Evolutionary conservation across 2,113 vertebrate species (phyloP).

Genomic region (Mastomys natalensis): DNA sequence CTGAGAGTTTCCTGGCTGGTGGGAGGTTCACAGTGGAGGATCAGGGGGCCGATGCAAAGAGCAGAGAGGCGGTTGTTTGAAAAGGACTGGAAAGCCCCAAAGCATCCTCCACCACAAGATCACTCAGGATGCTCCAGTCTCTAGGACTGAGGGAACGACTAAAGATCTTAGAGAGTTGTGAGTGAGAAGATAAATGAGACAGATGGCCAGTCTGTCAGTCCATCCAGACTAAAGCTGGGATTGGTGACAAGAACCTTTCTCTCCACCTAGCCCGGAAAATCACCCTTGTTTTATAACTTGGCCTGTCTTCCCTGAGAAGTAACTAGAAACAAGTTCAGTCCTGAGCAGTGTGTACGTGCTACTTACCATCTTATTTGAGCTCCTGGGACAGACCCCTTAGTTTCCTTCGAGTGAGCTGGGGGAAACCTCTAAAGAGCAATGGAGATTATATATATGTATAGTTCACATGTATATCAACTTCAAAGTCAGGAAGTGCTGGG

Average conservation of each 20-base stretch:
- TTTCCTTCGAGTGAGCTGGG: neutral
- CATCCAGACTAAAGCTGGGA: neutral
- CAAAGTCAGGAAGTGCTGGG: neutral
- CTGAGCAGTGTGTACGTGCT: neutral
- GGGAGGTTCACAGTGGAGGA: accelerated
- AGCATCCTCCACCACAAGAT: accelerated
- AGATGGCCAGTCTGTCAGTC: accelerated
- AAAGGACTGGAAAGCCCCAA: accelerated
- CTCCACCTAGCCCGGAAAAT: neutral
- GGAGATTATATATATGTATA: too few species aligned
- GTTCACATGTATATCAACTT: too few species aligned
- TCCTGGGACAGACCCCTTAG: neutral
- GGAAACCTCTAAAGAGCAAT: neutral
- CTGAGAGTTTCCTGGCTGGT: neutral
- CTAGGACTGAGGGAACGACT: neutral
- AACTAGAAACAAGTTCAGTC: neutral
- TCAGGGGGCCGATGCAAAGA: too few species aligned
- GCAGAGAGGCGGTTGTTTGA: accelerated
- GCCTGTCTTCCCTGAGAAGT: neutral
- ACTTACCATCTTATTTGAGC: too few species aligned
- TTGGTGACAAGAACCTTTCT: neutral
- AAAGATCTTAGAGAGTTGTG: neutral
- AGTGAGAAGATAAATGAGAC: neutral
- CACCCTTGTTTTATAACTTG: neutral
- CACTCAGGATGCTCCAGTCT: accelerated